These are phyloP conservation scores for Hydroisotoma schaefferi DNA, from an alignment of 2,888 invertebrate genomes.

Conservation along the genomic window DNA sequence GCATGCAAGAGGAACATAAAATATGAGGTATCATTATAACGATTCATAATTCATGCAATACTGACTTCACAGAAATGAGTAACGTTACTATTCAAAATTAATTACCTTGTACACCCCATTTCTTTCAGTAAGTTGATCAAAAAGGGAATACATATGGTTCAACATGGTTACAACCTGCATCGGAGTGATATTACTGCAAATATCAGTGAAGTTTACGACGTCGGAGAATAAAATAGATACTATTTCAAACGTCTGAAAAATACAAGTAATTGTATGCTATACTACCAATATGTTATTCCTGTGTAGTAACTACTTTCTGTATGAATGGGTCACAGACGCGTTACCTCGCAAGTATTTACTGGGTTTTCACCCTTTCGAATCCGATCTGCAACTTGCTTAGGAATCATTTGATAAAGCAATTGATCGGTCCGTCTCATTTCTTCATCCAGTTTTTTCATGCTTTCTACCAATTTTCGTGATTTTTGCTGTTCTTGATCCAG, in stretches of 20 bases:
- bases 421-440: conserved; percentile 96
- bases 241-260: conserved; percentile 3
- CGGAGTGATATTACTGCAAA: conserved; percentile 90
- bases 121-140: conserved; percentile 86
- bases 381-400: conserved; percentile 92
- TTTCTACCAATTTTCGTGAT: conserved; percentile 91
- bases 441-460: conserved; percentile 90
- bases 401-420: conserved; percentile 96
- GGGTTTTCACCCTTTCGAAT: conserved; percentile 91
- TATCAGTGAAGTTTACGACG: conserved; percentile 95
- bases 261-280: too few relatives aligned
- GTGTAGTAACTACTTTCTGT: too few relatives aligned
- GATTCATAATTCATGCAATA: too few relatives aligned
- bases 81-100: background rate
- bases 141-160: conserved; percentile 94
- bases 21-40: too few relatives aligned
- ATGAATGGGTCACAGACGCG: too few relatives aligned
- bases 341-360: conserved; percentile 92
- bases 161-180: conserved; percentile 98
- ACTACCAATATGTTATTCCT: too few relatives aligned
- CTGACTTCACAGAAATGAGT: too few relatives aligned
- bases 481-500: conserved; percentile 95
- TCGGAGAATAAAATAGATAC: conserved; percentile 56
- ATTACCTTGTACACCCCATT: conserved; percentile 90
- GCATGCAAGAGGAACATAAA: background rate